These are phyloP conservation scores for Bombus sylvicola DNA, from an alignment of 1,140 invertebrate species.

Conservation along the genomic window DNA sequence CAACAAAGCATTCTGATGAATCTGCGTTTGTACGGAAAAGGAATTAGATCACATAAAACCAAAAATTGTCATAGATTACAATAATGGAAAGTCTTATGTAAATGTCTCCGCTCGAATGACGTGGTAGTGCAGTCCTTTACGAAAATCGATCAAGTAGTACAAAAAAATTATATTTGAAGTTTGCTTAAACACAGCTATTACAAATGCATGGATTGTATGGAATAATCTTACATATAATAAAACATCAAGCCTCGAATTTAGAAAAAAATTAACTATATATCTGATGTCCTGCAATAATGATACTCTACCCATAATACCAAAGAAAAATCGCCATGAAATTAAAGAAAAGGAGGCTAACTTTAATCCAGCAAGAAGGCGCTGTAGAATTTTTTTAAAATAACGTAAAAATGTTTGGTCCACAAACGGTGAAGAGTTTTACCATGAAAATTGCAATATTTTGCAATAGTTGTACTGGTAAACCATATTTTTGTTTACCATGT, in stretches of 20 bases:
- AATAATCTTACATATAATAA: constrained; percentile 51
- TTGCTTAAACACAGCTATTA: constrained; percentile 70
- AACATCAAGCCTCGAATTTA: constrained; percentile 24
- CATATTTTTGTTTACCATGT: too few relatives aligned
- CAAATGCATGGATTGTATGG: constrained; percentile 70
- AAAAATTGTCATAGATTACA: constrained; percentile 23
- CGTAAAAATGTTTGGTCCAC: constrained; percentile 22
- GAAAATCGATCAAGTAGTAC: constrained; percentile 12
- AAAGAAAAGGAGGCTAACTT: constrained; percentile 17
- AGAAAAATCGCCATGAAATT: constrained; percentile 15
- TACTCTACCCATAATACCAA: constrained; percentile 10
- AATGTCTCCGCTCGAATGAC: constrained; percentile 11
- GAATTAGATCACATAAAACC: background rate
- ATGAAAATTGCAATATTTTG: constrained; percentile 37
- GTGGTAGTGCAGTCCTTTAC: background rate
- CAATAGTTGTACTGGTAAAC: background rate
- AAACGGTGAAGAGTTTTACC: constrained; percentile 11
- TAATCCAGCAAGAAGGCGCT: constrained; percentile 3
- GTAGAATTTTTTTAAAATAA: constrained; percentile 40
- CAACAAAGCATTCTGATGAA: constrained; percentile 64
- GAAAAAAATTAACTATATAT: constrained; percentile 27
- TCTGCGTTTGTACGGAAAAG: background rate
- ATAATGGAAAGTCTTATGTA: background rate
- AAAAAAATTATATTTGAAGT: constrained; percentile 73
- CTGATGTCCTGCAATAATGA: constrained; percentile 21